These are phyloP conservation scores for Tortricodes alternella DNA, from an alignment of 2,888 invertebrate species.

Conservation along the genomic window DNA sequence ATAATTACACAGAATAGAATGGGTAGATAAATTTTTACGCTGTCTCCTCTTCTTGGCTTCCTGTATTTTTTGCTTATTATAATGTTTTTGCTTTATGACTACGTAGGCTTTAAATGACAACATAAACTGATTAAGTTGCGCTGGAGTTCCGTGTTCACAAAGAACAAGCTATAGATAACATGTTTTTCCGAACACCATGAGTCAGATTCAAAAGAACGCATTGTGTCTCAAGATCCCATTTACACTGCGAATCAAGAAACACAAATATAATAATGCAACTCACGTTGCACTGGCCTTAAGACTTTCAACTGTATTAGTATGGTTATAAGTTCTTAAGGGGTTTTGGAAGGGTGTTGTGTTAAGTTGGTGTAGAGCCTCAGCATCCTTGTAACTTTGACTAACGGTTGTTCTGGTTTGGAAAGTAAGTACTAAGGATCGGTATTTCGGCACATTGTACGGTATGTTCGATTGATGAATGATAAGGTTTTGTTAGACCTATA, in stretches of 20 bases:
- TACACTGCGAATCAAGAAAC: slow-evolving; percentile 24
- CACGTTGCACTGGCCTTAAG: background rate
- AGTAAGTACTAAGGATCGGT: slow-evolving; percentile 28
- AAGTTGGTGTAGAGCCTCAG: slow-evolving; percentile 44
- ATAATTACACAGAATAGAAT: no score
- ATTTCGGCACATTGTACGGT: background rate
- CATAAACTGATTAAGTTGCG: no score
- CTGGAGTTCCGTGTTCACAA: background rate
- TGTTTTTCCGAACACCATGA: slow-evolving; percentile 22
- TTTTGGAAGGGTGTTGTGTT: slow-evolving; percentile 3
- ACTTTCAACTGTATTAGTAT: slow-evolving; percentile 29
- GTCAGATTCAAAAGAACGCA: slow-evolving; percentile 37
- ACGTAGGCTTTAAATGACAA: no score
- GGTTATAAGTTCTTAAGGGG: slow-evolving; percentile 25
- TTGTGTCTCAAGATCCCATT: slow-evolving; percentile 43
- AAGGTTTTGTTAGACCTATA: background rate
- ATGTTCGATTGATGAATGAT: background rate
- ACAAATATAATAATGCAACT: slow-evolving; percentile 26
- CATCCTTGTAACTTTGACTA: slow-evolving; percentile 63
- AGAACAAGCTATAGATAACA: slow-evolving; percentile 17
- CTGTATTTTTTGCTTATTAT: no score
- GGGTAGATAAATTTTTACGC: no score
- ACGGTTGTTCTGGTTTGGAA: slow-evolving; percentile 68
- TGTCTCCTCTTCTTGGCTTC: no score
- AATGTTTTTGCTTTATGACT: no score